Evolutionary conservation across 1,140 invertebrate species (phyloP).

Genomic region (Formica exsecta): DNA sequence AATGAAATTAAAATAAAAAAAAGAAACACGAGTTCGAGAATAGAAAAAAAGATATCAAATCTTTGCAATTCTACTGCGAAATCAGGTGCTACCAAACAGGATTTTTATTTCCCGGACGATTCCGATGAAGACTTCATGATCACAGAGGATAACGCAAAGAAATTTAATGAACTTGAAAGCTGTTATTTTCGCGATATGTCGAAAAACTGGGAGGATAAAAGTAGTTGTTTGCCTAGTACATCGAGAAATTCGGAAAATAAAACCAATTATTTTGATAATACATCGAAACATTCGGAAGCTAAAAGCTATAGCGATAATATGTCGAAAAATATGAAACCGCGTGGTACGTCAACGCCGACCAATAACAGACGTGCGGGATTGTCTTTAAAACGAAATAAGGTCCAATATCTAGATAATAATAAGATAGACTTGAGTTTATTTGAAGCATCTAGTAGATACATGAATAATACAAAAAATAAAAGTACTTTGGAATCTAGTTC

Average conservation of each 20-base stretch:
- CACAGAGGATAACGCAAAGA: conserved; percentile 1
- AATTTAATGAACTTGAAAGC: conserved; percentile 45
- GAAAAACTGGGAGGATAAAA: neutral
- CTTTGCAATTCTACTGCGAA: conserved; percentile 27
- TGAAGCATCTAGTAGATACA: conserved; percentile 47
- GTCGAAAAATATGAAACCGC: neutral
- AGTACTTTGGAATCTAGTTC: neutral
- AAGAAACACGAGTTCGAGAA: conserved; percentile 7
- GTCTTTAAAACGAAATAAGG: conserved; percentile 35
- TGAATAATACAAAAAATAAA: neutral
- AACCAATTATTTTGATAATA: neutral
- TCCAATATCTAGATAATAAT: neutral
- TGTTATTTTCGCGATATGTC: conserved; percentile 42
- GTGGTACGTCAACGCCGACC: neutral
- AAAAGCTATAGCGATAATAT: too few species aligned
- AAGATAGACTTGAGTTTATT: conserved; percentile 45
- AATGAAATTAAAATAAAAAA: conserved; percentile 2
- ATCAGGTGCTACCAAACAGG: neutral
- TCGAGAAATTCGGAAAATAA: neutral
- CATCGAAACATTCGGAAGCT: neutral
- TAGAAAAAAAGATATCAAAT: conserved; percentile 63
- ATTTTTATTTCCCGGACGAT: neutral
- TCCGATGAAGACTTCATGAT: conserved; percentile 35
- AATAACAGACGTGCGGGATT: neutral
- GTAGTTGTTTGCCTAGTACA: neutral